Evolutionary conservation across 2,888 invertebrate genomes (phyloP), one percentile per base, ranked within the genome.

Genomic region (Drosophila merina): DNA sequence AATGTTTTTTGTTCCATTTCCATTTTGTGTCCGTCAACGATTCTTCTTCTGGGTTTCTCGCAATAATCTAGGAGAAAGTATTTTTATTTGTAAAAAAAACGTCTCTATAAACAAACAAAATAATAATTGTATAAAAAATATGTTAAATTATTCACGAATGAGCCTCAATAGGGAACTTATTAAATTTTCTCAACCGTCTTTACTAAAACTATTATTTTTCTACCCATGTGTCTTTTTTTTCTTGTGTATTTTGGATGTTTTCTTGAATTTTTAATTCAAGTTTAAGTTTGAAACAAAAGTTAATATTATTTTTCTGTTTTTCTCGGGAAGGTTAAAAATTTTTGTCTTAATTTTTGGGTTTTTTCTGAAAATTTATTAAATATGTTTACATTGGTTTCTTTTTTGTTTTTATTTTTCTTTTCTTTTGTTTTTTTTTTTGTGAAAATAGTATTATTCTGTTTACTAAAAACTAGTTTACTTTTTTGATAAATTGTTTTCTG

Each of bases 121-220:
- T 30, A 57, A 56, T 51, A 59, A 25, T 47, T 51, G 8, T 55
- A 30, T 51, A 57, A 62, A 68, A 54, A 54, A 67, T 42, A 62
- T 58, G 60, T 49, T 70, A 70, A 79, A 72, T 73, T 79, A 77
- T 79, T 67, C 75, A 62, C 80, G 79, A 86, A 89, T 89, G 90
- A 91, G 91, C 91, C 91, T 91, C 91, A 90, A 52, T 91, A 91
- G 91, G 91, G 91, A 91, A 91, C 89, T 88, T 90, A 89, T 85
- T 83, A 86, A 54, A 76, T 83, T 71, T 81, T 85, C 89, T 90
- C 91, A 91, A 90, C 89, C 89, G 80, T 89, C 86, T 88, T 89
- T 67, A 78, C 80, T 75, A 83, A 75, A 77, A 89, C 90, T 90
- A 89, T 89, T 89, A 78, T 77, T 82, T 83, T 71, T 75, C 81